Base-by-base conservation (phyloP, 2,797 vertebrate species). In the Brachyalestes nurse region DNA sequence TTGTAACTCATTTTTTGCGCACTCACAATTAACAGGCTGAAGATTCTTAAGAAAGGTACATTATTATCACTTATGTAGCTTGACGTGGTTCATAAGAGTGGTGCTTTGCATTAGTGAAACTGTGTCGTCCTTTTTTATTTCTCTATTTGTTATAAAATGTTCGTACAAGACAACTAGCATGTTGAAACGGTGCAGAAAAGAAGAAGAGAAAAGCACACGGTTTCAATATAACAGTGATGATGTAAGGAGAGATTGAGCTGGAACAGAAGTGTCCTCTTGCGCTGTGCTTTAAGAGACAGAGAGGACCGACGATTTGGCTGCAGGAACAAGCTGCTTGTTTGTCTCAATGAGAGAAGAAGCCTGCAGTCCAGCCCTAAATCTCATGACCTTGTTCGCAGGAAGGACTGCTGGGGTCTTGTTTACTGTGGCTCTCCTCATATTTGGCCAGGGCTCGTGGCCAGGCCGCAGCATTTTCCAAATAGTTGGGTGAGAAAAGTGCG, bases 351-450 rank as follows among this genome's bases (percentile, higher is more conserved):
- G 40, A 12, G 42, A 19, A 21, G 58, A n/a, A 9, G 61, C 7
- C 13, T 34, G 51, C 38, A 14, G 49, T 10, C 76, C 45, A 69
- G 72, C 45, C 65, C 70, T 40, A 42, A 72, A 76, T 83, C 67
- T 69, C 34, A 71, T 21, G 72, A 69, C 55, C 76, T 58, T 53
- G 17, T 67, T 76, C 66, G 69, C 64, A 64, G 81, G 53, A 72
- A 73, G 34, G 67, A 45, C 74, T 49, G 21, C 67, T 17, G 19
- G 45, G 88, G 86, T 87, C 83, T 85, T 92, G 89, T 92, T 94
- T 93, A 93, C 90, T 73, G 82, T 86, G 84, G 79, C 87, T 86
- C 84, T 88, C 76, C 38, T 92, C 92, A 89, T 93, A 92, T 93
- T 93, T 93, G 91, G 90, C 88, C 87, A 85, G 83, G 84, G 91